These are phyloP conservation scores for Tryphoninae sp. DNA, from an alignment of 2,888 invertebrate genomes.

Conservation along the genomic window DNA sequence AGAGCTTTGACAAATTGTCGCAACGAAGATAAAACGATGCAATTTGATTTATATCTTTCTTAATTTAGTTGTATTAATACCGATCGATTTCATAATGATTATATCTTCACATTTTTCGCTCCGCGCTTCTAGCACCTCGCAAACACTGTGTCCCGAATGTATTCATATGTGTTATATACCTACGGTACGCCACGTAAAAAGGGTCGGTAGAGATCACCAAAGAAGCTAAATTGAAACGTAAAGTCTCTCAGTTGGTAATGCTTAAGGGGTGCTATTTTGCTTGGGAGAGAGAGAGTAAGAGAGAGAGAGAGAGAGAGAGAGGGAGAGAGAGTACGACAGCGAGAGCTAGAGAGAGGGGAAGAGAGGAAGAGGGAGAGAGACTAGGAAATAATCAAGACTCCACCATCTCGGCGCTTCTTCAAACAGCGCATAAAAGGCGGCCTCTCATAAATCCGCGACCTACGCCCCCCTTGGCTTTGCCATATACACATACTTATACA, in stretches of 20 bases:
- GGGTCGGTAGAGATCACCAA: slow-evolving; percentile 53
- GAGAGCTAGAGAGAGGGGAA: neutral
- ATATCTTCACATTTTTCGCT: neutral
- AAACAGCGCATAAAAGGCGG: slow-evolving; percentile 69
- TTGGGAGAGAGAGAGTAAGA: neutral
- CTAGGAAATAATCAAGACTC: slow-evolving; percentile 71
- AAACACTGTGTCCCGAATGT: neutral
- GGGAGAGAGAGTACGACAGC: neutral
- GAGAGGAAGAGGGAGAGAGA: slow-evolving; percentile 29
- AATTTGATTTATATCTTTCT: neutral
- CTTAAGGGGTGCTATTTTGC: slow-evolving; percentile 26
- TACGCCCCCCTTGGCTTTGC: slow-evolving; percentile 48
- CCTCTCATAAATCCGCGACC: slow-evolving; percentile 69
- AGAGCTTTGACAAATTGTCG: too few relatives aligned
- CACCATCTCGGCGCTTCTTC: slow-evolving; percentile 64
- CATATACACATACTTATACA: neutral
- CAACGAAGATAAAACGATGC: neutral
- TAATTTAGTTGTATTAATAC: neutral
- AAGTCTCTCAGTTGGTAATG: slow-evolving; percentile 49
- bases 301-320: slow-evolving; percentile 13
- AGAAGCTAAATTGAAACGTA: slow-evolving; percentile 71
- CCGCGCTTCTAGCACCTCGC: neutral
- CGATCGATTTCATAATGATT: neutral
- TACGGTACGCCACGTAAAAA: neutral
- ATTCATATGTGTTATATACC: neutral